These are phyloP conservation scores for Orthosia incerta DNA, from an alignment of 2,888 invertebrate genomes.

Conservation along the genomic window DNA sequence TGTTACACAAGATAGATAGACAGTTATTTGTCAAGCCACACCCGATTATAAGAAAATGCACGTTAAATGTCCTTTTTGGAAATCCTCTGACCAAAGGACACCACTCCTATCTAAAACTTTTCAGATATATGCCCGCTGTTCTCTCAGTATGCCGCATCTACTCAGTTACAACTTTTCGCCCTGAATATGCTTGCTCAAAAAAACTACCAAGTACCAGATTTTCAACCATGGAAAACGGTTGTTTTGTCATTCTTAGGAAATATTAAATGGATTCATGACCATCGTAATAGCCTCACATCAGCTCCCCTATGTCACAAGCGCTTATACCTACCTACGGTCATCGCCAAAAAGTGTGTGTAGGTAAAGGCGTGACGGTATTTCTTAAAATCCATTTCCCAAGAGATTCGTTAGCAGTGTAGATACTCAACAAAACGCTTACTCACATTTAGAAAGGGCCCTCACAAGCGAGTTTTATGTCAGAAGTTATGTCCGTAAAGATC, in stretches of 20 bases:
- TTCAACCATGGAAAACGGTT: not conserved
- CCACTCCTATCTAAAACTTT: too few relatives aligned
- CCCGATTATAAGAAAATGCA: too few relatives aligned
- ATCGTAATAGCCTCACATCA: slow-evolving; percentile 3
- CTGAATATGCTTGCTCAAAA: too few relatives aligned
- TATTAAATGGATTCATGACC: not conserved
- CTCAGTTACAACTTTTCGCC: too few relatives aligned
- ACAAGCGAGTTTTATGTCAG: slow-evolving; percentile 20
- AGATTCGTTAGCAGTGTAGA: slow-evolving; percentile 13
- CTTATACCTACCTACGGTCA: not conserved
- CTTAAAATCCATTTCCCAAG: slow-evolving; percentile 20
- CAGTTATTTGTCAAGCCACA: too few relatives aligned
- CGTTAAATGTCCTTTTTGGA: too few relatives aligned
- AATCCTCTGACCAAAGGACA: too few relatives aligned
- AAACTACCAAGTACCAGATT: not conserved
- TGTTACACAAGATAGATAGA: too few relatives aligned
- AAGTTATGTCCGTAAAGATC: slow-evolving; percentile 37
- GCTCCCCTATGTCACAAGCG: not conserved
- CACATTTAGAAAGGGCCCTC: slow-evolving; percentile 53
- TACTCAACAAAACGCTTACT: slow-evolving; percentile 21
- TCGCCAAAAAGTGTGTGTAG: slow-evolving; percentile 20
- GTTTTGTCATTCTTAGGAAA: slow-evolving; percentile 11
- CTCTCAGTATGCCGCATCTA: too few relatives aligned
- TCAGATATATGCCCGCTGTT: too few relatives aligned
- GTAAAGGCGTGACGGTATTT: slow-evolving; percentile 17